Evolutionary conservation across 2,113 vertebrate species (phyloP), one percentile per base, ranked within the genome.

Genomic region (Perccottus glenii): DNA sequence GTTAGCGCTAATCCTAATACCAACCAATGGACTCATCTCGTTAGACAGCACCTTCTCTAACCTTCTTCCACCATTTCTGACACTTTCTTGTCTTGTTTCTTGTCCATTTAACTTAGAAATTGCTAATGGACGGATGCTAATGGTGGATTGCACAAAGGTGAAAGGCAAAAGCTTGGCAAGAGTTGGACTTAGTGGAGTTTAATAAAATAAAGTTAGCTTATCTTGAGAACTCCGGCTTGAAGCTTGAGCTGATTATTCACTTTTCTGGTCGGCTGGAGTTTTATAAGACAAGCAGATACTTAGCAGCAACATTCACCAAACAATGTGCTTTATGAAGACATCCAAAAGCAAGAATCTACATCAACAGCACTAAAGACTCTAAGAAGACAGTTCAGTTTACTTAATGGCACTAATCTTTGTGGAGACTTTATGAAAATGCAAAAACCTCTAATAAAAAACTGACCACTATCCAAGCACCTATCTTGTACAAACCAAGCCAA

Each of bases 1-100:
- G 52, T 55, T 55, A 55, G 52, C 32, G 33, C 52, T 55, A 55
- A 55, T 55, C 52, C 52, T 36, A 55, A 55, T 55, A 33, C 52
- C 52, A 4, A 33, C 52, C 51, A 7, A 14, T 55, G 52, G 12
- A 8, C 52, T 55, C 32, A 55, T 55, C 52, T 36, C 12, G 32
- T 55, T 55, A 55, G 32, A 33, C 35, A 35, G 50, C 27, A 8
- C 36, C 33, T 7, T 14, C 51, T 4, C 35, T 38, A 36, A 11
- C 52, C n/a, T n/a, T n/a, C n/a, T n/a, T n/a, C 9, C 52, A 4
- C 1, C 1, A 40, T 40, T 4, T 40, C 8, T 8, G 8, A 8
- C 38, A 40, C 35, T 33, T 32, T 11, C 19, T 12, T 11, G 11
- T 5, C 9, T 2, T 27, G 32, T 33, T 5, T 51, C 19, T 11